These are phyloP conservation scores for Drosophila hamatofila DNA, from an alignment of 2,888 invertebrate genomes.

Conservation along the genomic window DNA sequence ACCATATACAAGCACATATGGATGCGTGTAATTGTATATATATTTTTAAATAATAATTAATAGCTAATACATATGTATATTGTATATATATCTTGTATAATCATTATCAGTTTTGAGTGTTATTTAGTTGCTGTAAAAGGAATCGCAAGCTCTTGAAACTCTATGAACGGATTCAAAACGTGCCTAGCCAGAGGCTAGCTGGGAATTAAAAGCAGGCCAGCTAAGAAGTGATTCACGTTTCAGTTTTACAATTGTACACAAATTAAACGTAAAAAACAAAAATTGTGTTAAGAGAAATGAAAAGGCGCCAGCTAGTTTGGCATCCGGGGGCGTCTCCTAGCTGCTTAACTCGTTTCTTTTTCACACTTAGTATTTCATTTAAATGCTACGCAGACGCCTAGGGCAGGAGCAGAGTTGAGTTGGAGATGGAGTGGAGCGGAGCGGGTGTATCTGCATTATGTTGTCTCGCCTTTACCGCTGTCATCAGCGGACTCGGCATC, in stretches of 20 bases:
- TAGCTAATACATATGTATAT: slow-evolving; percentile 65
- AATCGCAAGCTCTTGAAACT: slow-evolving; percentile 53
- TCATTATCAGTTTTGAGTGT: slow-evolving; percentile 63
- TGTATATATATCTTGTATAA: slow-evolving; percentile 57
- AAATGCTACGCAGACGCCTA: slow-evolving; percentile 60
- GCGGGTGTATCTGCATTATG: slow-evolving; percentile 71
- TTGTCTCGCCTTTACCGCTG: slow-evolving; percentile 94
- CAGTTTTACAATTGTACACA: slow-evolving; percentile 46
- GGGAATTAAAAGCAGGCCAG: slow-evolving; percentile 19
- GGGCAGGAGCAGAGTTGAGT: slow-evolving; percentile 45
- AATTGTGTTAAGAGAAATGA: slow-evolving; percentile 29
- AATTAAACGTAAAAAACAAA: slow-evolving; percentile 32
- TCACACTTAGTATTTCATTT: slow-evolving; percentile 35
- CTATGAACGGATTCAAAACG: slow-evolving; percentile 55
- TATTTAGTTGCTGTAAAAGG: slow-evolving; percentile 48
- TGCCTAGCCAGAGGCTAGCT: slow-evolving; percentile 28
- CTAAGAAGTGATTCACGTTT: slow-evolving; percentile 24
- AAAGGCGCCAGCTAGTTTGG: slow-evolving; percentile 18
- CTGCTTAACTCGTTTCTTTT: slow-evolving; percentile 23
- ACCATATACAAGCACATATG: slow-evolving; percentile 28
- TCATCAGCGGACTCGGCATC: slow-evolving; percentile 88
- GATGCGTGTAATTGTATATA: slow-evolving; percentile 46
- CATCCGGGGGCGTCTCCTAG: slow-evolving; percentile 29
- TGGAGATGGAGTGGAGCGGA: not conserved
- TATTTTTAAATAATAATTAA: slow-evolving; percentile 70